Evolutionary conservation across 2,113 vertebrate genomes (phyloP).

Genomic region (Ranitomeya variabilis): DNA sequence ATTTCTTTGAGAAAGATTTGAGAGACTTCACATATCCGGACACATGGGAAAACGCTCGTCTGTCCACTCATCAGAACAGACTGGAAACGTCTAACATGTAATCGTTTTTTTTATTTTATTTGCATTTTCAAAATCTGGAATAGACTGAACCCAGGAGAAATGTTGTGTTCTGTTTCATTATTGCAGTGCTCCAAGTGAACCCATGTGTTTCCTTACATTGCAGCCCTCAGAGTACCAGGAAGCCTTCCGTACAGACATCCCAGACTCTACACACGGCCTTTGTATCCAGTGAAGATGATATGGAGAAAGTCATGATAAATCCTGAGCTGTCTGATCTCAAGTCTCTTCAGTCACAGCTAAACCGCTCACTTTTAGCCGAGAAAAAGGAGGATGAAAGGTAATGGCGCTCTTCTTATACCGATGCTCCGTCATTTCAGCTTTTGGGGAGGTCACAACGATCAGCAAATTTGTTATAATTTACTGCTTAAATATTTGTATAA

Average conservation of each 20-base stretch:
- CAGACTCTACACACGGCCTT: background rate
- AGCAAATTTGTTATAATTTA: no score
- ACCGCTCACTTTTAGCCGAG: background rate
- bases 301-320: background rate
- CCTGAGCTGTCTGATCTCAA: background rate
- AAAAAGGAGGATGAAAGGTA: slow-evolving; percentile 33
- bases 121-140: background rate
- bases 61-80: slow-evolving; percentile 75
- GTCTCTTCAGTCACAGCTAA: background rate
- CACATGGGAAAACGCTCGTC: slow-evolving; percentile 79
- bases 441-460: no score
- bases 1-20: slow-evolving; percentile 78
- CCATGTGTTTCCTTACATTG: background rate
- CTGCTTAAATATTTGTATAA: no score
- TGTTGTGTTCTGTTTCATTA: no score
- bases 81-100: slow-evolving; percentile 63
- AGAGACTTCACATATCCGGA: slow-evolving; percentile 77
- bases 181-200: background rate
- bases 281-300: background rate
- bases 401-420: background rate
- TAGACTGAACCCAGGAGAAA: background rate
- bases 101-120: background rate
- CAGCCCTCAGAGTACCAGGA: background rate
- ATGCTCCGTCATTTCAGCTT: no score
- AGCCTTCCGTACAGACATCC: background rate